A percentile compares a stretch with the other conserved stretches of the same genome.
Evolutionary conservation across 2,888 invertebrate genomes (phyloP).

Genomic region (Zelleria hepariella): DNA sequence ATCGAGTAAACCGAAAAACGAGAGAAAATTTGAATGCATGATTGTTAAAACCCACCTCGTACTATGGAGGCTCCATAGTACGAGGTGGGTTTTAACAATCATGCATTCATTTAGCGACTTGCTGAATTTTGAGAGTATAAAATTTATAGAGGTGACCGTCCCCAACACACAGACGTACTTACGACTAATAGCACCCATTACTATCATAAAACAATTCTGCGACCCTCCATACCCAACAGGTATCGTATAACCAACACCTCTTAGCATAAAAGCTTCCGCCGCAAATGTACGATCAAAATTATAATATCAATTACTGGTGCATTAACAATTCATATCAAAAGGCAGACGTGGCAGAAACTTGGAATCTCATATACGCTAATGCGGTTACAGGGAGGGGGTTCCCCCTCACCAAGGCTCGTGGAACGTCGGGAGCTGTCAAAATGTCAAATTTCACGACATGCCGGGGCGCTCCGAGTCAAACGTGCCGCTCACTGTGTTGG

Average conservation of each 20-base stretch:
- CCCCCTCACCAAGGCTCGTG: constrained; percentile 34
- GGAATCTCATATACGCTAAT: constrained; percentile 61
- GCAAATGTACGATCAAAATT: constrained; percentile 58
- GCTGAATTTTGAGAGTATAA: not conserved
- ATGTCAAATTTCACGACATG: constrained; percentile 72
- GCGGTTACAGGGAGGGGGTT: constrained; percentile 50
- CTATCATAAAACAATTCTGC: not conserved
- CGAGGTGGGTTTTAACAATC: too few species aligned
- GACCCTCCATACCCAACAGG: constrained; percentile 7
- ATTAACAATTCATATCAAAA: constrained; percentile 71
- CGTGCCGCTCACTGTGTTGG: constrained; percentile 61
- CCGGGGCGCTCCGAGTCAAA: constrained; percentile 67
- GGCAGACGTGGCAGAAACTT: constrained; percentile 65
- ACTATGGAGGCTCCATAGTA: too few species aligned
- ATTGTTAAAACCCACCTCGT: not conserved
- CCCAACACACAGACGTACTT: not conserved
- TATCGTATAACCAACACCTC: constrained; percentile 14
- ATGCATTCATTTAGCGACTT: too few species aligned
- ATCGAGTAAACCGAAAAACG: not conserved
- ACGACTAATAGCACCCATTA: not conserved
- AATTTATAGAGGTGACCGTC: not conserved
- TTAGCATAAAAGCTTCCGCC: constrained; percentile 45
- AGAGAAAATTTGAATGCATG: not conserved
- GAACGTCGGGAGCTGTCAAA: constrained; percentile 72
- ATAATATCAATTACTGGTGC: constrained; percentile 71